A percentile compares a stretch with the other conserved stretches of the same genome.
Evolutionary conservation across 1,140 invertebrate genomes (phyloP).

Genomic region (Theocolax elegans): DNA sequence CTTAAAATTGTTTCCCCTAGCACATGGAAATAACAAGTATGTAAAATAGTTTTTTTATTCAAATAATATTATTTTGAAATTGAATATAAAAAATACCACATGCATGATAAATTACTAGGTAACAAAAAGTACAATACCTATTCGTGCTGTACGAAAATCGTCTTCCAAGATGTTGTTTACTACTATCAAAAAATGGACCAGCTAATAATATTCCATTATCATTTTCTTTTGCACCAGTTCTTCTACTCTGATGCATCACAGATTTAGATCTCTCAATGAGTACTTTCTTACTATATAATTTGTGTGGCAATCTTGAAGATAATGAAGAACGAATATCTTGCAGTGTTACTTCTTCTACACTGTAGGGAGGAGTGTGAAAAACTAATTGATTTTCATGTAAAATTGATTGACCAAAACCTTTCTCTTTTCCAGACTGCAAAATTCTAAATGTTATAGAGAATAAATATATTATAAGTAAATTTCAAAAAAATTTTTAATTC

Average conservation of each 20-base stretch:
- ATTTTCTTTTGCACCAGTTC: constrained; percentile 51
- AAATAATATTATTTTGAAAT: not conserved
- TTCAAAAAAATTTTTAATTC: no score
- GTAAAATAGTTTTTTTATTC: not conserved
- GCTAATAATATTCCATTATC: constrained; percentile 56
- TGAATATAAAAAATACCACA: no score
- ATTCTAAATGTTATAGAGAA: constrained; percentile 60
- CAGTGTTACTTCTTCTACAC: constrained; percentile 80
- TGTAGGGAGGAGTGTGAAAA: constrained; percentile 90
- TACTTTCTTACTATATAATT: no score
- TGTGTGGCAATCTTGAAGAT: no score
- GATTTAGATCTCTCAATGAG: constrained; percentile 59
- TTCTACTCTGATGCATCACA: constrained; percentile 59
- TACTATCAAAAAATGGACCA: constrained; percentile 61
- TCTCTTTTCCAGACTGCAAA: constrained; percentile 75
- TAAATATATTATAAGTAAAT: no score
- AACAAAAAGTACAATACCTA: no score
- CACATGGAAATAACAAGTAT: constrained; percentile 10
- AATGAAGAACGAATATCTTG: constrained; percentile 76
- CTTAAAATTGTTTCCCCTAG: constrained; percentile 62
- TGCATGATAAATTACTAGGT: no score
- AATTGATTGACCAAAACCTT: constrained; percentile 93
- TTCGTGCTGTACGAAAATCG: constrained; percentile 75
- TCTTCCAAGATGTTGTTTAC: constrained; percentile 68
- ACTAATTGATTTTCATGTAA: constrained; percentile 88